Conservation (phyloP, 2,888 invertebrate species). For the Lepidocyrtoides sp. region DNA sequence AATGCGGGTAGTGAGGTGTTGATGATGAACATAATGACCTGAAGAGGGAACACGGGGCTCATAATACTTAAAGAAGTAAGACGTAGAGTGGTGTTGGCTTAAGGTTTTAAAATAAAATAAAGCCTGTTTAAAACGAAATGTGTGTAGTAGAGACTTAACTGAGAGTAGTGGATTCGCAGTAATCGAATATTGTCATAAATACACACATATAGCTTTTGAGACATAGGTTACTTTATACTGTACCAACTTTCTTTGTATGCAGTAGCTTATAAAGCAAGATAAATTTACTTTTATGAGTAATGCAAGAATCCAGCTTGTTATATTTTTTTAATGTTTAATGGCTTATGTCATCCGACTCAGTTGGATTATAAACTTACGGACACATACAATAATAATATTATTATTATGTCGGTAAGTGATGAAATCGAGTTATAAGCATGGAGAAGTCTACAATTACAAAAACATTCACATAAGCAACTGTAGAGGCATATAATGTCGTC, state of each 20-base stretch:
- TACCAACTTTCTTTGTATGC: not conserved
- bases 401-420: too few species aligned
- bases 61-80: constrained; percentile 17
- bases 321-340: not conserved
- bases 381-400: too few species aligned
- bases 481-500: too few species aligned
- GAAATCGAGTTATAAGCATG: too few species aligned
- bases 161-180: not conserved
- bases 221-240: not conserved
- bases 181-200: not conserved
- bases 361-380: not conserved
- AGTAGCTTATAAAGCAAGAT: not conserved
- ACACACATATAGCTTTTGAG: too few species aligned
- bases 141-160: not conserved
- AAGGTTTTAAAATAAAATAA: constrained; percentile 44
- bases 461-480: too few species aligned
- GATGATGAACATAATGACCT: constrained; percentile 54
- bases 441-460: too few species aligned
- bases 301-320: not conserved
- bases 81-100: constrained; percentile 11
- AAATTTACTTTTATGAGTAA: not conserved
- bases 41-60: not conserved
- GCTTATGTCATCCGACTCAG: not conserved
- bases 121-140: constrained; percentile 45
- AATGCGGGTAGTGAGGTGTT: constrained; percentile 36